A percentile compares a stretch with the other conserved stretches of the same genome.
These are phyloP conservation scores for Pseudachorutes palmiensis DNA, from an alignment of 1,140 invertebrate genomes.

Conservation along the genomic window DNA sequence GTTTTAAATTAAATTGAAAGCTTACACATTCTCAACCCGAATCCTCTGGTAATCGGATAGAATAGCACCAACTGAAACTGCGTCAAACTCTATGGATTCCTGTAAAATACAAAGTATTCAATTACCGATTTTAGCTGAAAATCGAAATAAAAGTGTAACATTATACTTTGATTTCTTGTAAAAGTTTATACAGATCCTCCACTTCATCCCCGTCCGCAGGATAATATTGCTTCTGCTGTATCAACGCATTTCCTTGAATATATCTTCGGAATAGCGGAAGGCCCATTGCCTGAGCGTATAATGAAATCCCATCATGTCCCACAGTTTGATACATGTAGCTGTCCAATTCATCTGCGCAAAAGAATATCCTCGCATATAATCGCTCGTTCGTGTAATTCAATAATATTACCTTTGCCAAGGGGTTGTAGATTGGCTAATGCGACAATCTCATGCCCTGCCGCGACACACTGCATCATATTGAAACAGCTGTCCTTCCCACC, in stretches of 20 bases:
- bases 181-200: constrained; percentile 87
- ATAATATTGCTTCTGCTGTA: constrained; percentile 72
- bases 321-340: constrained; percentile 99
- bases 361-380: not conserved
- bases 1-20: constrained; percentile 33
- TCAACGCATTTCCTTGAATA: constrained; percentile 71
- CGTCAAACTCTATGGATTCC: constrained; percentile 73
- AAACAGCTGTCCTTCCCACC: constrained; percentile 99
- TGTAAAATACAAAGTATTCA: constrained; percentile 45
- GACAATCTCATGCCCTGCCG: constrained; percentile 90
- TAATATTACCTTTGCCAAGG: constrained; percentile 68
- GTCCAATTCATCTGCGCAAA: constrained; percentile 75
- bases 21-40: constrained; percentile 95
- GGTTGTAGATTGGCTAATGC: constrained; percentile 93
- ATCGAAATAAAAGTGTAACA: constrained; percentile 16
- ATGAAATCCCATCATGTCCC: constrained; percentile 84
- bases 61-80: constrained; percentile 92
- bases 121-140: constrained; percentile 8
- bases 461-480: constrained; percentile 96
- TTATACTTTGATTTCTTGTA: constrained; percentile 72
- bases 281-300: constrained; percentile 87
- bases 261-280: constrained; percentile 76
- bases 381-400: too few species aligned
- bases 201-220: constrained; percentile 90
- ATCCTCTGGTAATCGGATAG: constrained; percentile 95